Conservation (phyloP, 2,888 invertebrate genomes). For the Hydriomena furcata region DNA sequence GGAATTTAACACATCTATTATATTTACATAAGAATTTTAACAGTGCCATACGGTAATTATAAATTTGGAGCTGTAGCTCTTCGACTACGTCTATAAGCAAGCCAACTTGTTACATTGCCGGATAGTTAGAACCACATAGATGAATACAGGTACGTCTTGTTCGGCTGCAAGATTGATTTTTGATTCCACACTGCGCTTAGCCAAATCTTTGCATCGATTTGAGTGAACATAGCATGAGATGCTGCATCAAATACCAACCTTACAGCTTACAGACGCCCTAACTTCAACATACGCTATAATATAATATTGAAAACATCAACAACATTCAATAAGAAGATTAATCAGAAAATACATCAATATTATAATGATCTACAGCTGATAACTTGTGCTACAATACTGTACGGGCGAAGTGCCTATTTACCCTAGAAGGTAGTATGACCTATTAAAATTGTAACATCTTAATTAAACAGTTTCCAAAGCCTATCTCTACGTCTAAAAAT, state of each 20-base stretch:
- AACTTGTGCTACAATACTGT: conserved; percentile 57
- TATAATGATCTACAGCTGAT: conserved; percentile 46
- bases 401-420: conserved; percentile 30
- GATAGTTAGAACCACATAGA: conserved; percentile 43
- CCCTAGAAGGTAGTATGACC: conserved; percentile 39
- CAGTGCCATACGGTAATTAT: conserved; percentile 76
- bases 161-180: conserved; percentile 47
- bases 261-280: conserved; percentile 47
- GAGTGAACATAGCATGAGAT: conserved; percentile 71
- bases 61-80: conserved; percentile 68
- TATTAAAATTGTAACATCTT: conserved; percentile 63
- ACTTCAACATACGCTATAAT: conserved; percentile 49
- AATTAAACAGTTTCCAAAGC: conserved; percentile 63
- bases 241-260: conserved; percentile 66
- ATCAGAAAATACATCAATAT: conserved; percentile 43
- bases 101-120: conserved; percentile 66
- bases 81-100: conserved; percentile 57
- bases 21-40: conserved; percentile 82
- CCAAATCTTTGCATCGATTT: conserved; percentile 73
- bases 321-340: conserved; percentile 51
- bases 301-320: conserved; percentile 43
- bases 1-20: conserved; percentile 79
- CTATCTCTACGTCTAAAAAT: conserved; percentile 72
- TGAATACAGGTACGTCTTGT: conserved; percentile 50
- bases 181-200: conserved; percentile 72